A percentile compares a stretch with the other conserved stretches of the same genome.
phyloP scores from a whole-genome alignment of 2,113 vertebrate species.

The Anhinga anhinga region DNA sequence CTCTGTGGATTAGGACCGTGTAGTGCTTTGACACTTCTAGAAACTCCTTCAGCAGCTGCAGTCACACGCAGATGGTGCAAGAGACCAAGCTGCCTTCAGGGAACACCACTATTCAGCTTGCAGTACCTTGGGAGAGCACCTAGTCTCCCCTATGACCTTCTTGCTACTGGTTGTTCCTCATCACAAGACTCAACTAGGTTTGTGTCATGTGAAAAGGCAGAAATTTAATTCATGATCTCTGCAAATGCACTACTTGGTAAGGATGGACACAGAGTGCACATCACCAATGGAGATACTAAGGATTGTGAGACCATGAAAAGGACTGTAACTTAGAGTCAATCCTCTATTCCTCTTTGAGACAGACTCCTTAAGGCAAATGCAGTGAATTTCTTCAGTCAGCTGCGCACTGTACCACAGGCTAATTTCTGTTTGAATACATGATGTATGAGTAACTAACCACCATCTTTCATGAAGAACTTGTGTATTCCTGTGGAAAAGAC shows the following conservation, averaged over 20 bases:
- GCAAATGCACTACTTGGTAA: background rate
- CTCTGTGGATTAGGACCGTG: background rate
- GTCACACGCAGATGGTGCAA: fast-evolving
- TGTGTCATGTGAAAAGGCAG: background rate
- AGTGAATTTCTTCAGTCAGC: background rate
- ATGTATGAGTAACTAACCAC: background rate
- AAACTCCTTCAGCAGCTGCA: background rate
- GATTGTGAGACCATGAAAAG: fast-evolving
- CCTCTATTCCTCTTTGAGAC: background rate
- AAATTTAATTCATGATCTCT: background rate
- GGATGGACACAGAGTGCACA: fast-evolving
- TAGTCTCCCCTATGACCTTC: background rate
- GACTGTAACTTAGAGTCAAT: background rate
- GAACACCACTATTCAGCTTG: fast-evolving
- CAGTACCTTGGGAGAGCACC: background rate
- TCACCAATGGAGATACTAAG: background rate
- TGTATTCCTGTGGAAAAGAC: background rate
- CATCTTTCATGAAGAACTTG: background rate
- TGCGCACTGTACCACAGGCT: background rate
- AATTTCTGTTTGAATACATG: background rate
- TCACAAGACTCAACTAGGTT: background rate
- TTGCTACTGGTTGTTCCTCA: background rate
- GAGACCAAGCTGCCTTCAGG: background rate
- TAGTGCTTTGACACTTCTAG: fast-evolving
- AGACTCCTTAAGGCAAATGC: background rate